Evolutionary conservation across 1,140 invertebrate genomes (phyloP).

Genomic region (Bombus huntii): DNA sequence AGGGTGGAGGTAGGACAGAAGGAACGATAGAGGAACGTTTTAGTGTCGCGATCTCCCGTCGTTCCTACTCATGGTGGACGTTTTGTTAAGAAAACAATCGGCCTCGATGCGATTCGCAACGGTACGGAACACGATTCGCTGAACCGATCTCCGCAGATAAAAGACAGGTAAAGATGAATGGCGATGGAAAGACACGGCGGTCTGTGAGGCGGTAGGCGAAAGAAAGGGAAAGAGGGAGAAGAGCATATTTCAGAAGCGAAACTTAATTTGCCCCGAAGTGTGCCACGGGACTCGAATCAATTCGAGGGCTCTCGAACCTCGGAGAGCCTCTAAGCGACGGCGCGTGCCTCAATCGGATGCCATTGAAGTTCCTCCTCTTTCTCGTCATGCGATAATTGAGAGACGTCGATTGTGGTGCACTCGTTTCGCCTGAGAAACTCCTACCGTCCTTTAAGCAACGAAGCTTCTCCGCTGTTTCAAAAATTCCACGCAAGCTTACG

Average conservation of each 20-base stretch:
- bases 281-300: constrained; percentile 79
- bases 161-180: constrained; percentile 28
- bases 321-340: constrained; percentile 75
- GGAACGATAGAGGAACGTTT: not conserved
- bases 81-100: constrained; percentile 49
- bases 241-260: constrained; percentile 77
- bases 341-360: constrained; percentile 78
- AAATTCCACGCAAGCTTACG: not conserved
- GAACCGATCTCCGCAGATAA: constrained; percentile 26
- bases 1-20: not conserved
- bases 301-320: constrained; percentile 79
- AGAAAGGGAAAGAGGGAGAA: constrained; percentile 34
- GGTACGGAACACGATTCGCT: constrained; percentile 46
- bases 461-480: not conserved
- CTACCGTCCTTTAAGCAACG: not conserved
- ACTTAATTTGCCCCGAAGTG: constrained; percentile 81
- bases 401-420: constrained; percentile 59
- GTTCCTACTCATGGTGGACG: not conserved
- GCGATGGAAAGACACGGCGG: constrained; percentile 17
- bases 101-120: constrained; percentile 50
- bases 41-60: constrained; percentile 9
- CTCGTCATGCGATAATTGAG: constrained; percentile 63
- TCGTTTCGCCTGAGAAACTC: constrained; percentile 45
- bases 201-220: not conserved
- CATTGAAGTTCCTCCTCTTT: constrained; percentile 75